phyloP scores from a whole-genome alignment of 2,888 invertebrate genomes.

The Phania funesta region DNA sequence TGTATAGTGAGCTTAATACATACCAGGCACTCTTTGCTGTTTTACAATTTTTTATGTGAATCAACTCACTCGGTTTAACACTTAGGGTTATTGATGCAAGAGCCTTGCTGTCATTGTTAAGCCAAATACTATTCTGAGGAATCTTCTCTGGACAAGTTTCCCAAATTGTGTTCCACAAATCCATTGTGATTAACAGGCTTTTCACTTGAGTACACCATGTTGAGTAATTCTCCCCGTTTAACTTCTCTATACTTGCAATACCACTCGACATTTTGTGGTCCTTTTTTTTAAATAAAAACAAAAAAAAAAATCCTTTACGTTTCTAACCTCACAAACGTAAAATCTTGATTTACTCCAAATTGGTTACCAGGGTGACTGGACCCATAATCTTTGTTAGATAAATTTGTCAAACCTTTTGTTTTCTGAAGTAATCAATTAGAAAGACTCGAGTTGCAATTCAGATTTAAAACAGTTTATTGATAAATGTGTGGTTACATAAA shows the following conservation, averaged over 20 bases:
- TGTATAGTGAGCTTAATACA: not conserved
- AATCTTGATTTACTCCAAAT: not conserved
- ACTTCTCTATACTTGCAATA: not conserved
- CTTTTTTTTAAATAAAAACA: too few species aligned
- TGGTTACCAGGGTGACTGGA: slow-evolving; percentile 4
- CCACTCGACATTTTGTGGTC: not conserved
- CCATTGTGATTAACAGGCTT: slow-evolving; percentile 32
- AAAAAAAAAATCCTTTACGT: not conserved
- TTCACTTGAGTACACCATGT: not conserved
- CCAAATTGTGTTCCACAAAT: slow-evolving; percentile 16
- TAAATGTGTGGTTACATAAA: too few species aligned
- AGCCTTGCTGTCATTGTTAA: slow-evolving; percentile 27
- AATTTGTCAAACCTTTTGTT: too few species aligned
- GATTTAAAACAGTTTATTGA: too few species aligned
- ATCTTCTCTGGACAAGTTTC: not conserved
- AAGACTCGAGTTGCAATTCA: too few species aligned
- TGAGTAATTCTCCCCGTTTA: slow-evolving; percentile 3
- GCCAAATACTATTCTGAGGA: not conserved
- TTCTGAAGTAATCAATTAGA: too few species aligned
- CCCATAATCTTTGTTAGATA: slow-evolving; percentile 19
- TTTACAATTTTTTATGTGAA: slow-evolving; percentile 45
- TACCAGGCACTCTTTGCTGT: slow-evolving; percentile 38
- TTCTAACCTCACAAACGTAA: not conserved
- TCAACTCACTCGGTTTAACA: slow-evolving; percentile 44
- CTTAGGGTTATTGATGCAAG: slow-evolving; percentile 50